phyloP scores from a whole-genome alignment of 2,113 vertebrate species.

The Toxotes chatareus region DNA sequence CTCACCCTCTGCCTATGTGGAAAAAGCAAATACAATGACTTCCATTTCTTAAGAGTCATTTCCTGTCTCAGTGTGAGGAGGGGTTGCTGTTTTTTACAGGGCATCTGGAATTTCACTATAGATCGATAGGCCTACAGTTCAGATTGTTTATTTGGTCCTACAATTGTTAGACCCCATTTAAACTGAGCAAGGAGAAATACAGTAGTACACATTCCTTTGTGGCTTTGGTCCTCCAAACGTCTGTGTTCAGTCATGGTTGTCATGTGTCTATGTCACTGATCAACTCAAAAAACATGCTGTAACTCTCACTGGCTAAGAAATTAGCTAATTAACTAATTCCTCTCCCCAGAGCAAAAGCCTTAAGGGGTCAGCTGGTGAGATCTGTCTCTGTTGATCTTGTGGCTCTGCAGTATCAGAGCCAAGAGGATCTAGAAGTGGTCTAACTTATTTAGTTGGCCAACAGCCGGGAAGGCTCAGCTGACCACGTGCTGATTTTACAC shows the following conservation, averaged over 20 bases:
- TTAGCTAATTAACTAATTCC: conserved; percentile 64
- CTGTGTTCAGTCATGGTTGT: not conserved
- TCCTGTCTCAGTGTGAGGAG: conserved; percentile 38
- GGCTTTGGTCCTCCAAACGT: not conserved
- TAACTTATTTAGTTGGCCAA: conserved; percentile 52
- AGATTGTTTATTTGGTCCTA: not conserved
- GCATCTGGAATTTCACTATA: conserved; percentile 45
- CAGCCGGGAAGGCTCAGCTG: conserved; percentile 51
- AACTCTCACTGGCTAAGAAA: conserved; percentile 63
- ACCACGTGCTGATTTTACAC: conserved; percentile 46
- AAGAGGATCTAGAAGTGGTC: conserved; percentile 57
- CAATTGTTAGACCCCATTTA: not conserved
- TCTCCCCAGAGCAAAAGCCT: conserved; percentile 46
- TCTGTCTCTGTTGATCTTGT: conserved; percentile 52
- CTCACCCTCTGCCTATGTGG: conserved; percentile 29
- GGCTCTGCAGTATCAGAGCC: conserved; percentile 47
- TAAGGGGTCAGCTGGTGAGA: conserved; percentile 67
- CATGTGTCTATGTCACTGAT: conserved; percentile 26
- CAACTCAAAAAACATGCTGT: conserved; percentile 33
- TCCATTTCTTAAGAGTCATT: conserved; percentile 51
- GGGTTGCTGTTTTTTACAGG: not conserved
- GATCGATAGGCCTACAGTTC: not conserved
- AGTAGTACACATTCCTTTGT: not conserved
- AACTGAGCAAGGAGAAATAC: not conserved
- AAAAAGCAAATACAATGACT: conserved; percentile 49